A percentile compares a stretch with the other conserved stretches of the same genome.
phyloP scores from a whole-genome alignment of 2,113 vertebrate species.

The Tamias sibiricus region DNA sequence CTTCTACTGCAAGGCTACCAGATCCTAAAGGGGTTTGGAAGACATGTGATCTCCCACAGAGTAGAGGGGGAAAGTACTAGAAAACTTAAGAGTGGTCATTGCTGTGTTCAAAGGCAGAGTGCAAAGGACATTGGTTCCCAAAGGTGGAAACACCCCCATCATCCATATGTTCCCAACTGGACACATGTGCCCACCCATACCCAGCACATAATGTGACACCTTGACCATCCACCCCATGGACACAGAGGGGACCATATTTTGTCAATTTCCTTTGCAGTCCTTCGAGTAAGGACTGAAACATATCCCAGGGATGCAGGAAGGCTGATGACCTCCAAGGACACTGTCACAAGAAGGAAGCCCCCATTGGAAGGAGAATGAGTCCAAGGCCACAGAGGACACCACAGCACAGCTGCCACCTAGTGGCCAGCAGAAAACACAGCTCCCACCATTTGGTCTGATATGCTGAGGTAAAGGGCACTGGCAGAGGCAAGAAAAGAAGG shows the following conservation, averaged over 20 bases:
- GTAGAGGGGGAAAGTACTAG: not conserved
- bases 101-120: not conserved
- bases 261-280: not conserved
- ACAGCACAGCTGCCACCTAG: not conserved
- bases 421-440: not conserved
- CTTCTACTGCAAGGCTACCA: not conserved
- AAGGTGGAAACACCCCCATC: not conserved
- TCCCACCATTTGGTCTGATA: not conserved
- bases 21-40: not conserved
- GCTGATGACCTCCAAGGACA: not conserved
- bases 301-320: not conserved
- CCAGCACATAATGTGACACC: not conserved
- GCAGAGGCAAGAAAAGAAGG: not conserved
- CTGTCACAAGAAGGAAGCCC: slow-evolving; percentile 26
- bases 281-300: not conserved
- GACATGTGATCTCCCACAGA: not conserved
- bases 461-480: slow-evolving; percentile 45
- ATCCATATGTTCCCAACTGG: not conserved
- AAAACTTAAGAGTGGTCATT: not conserved
- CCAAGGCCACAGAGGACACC: not conserved
- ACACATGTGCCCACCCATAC: not conserved
- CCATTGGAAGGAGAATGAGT: not conserved
- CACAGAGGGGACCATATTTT: not conserved
- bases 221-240: not conserved
- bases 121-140: slow-evolving; percentile 1